phyloP scores from a whole-genome alignment of 1,140 invertebrate genomes.

The Pseudomyrmex flavicornis region DNA sequence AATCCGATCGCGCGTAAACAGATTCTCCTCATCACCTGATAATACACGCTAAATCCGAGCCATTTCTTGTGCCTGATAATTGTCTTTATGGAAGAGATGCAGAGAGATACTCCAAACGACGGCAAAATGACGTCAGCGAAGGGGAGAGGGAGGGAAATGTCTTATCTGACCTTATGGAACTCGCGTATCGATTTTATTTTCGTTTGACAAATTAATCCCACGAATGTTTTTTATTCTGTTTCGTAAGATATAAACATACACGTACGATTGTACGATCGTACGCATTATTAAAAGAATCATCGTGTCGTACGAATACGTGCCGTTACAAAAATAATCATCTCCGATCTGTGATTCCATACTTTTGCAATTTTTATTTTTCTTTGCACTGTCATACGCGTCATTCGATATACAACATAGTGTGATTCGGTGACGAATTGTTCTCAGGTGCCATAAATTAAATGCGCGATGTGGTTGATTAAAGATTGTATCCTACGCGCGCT shows the following conservation, averaged over 20 bases:
- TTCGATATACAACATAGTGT: too few species aligned
- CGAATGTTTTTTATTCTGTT: background rate
- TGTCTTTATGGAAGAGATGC: background rate
- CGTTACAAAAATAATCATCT: too few species aligned
- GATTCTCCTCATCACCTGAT: background rate
- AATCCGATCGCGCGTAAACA: background rate
- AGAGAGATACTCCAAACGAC: background rate
- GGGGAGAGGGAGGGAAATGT: background rate
- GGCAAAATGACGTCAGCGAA: background rate
- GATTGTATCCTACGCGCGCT: background rate
- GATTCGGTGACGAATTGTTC: background rate
- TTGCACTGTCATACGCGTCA: too few species aligned
- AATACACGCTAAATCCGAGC: too few species aligned
- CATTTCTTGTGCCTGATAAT: conserved; percentile 20
- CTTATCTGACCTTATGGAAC: background rate
- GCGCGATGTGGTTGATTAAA: too few species aligned
- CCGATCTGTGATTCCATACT: too few species aligned
- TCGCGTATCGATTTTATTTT: background rate
- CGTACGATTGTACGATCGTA: background rate
- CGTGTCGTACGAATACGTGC: too few species aligned
- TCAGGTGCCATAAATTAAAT: background rate
- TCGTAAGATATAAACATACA: background rate
- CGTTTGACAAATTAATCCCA: background rate
- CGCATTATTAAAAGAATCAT: too few species aligned
- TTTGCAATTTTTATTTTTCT: too few species aligned